These are phyloP conservation scores for Agapostemon virescens DNA, from an alignment of 2,888 invertebrate genomes.

Conservation along the genomic window DNA sequence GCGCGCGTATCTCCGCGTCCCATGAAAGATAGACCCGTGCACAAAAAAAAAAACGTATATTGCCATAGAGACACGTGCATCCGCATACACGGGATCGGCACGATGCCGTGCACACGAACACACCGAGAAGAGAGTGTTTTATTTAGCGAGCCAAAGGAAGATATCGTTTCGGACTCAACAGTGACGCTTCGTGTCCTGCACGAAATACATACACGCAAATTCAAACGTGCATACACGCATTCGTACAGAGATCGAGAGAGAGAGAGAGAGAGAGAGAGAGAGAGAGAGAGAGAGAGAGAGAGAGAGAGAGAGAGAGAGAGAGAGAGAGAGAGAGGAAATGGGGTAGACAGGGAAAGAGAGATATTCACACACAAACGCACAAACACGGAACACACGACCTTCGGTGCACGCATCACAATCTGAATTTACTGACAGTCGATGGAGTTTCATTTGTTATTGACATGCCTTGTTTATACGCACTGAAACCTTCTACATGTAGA, in stretches of 20 bases:
- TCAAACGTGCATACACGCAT: background rate
- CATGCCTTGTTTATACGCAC: conserved; percentile 20
- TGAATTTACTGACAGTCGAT: conserved; percentile 27
- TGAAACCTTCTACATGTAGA: background rate
- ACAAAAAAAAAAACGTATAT: conserved; percentile 6
- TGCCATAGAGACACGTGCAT: too few species aligned
- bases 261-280: background rate
- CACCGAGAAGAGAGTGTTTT: conserved; percentile 20
- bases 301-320: background rate
- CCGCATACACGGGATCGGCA: background rate
- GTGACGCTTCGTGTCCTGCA: conserved; percentile 12
- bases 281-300: background rate
- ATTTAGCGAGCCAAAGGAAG: conserved; percentile 31
- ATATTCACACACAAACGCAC: background rate
- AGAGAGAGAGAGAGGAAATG: background rate
- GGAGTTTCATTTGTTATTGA: conserved; percentile 21
- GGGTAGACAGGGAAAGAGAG: too few species aligned
- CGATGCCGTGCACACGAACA: background rate
- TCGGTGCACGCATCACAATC: background rate
- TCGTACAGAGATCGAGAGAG: background rate
- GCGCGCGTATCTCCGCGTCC: background rate
- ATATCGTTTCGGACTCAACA: conserved; percentile 20
- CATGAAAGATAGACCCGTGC: conserved; percentile 7
- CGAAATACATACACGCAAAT: background rate
- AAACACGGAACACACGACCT: background rate